Evolutionary conservation across 2,113 vertebrate species (phyloP), one percentile per base, ranked within the genome.

Genomic region (Solenodon paradoxus): DNA sequence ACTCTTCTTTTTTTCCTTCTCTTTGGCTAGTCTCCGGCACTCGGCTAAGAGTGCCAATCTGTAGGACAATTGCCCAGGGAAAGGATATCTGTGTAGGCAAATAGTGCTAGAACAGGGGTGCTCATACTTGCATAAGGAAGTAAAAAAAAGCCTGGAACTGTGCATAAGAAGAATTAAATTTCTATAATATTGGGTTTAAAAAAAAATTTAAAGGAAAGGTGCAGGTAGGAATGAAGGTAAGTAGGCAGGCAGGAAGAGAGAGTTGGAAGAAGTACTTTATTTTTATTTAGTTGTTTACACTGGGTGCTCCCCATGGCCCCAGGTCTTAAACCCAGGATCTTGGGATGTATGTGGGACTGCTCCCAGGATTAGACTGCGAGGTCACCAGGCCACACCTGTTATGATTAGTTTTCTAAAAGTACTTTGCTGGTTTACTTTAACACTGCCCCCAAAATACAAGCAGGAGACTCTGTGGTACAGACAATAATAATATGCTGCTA

Each of bases 381-480:
- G n/a, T n/a, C n/a, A n/a, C n/a, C n/a, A n/a, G n/a, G n/a, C n/a
- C n/a, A n/a, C n/a, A n/a, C n/a, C n/a, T 20, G 13, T 84, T 84
- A 92, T 49, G 55, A 22, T 15, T 66, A 92, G 11, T 74, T 89
- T 78, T 90, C 88, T 10, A 84, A 84, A 93, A 90, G 64, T 74
- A 88, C 68, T 72, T 80, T 93, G 47, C 47, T 72, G 11, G 20
- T 13, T 94, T 90, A 87, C 78, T 59, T 17, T 71, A 89, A 78
- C 5, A 78, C 5, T 45, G 26, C 49, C 22, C 26, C 53, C 0
- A 45, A 90, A 92, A 88, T 81, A 84, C 6, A 90, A 72, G 40
- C 12, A 69, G 32, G n/a, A 26, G 30, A 84, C 47, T 86, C 63
- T 71, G 45, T 84, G 82, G 63, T 74, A 78, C 7, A 88, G 72